Conservation (phyloP, 1,140 invertebrate species). For the Aphelinus atriplicis region DNA sequence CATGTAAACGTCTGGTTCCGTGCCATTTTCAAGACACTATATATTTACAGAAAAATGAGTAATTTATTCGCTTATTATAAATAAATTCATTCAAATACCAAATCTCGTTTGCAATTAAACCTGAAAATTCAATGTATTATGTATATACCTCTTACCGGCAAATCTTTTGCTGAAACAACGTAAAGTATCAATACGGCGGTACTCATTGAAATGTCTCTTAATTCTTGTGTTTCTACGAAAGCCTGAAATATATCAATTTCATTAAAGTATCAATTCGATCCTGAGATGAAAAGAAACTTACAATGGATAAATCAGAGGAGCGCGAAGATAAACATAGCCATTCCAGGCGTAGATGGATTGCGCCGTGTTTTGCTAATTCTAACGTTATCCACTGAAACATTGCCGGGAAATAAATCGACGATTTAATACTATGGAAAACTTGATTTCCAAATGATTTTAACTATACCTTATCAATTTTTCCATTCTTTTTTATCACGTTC, state of each 20-base stretch:
- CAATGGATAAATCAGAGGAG: conserved; percentile 76
- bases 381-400: conserved; percentile 86
- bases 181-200: conserved; percentile 84
- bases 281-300: conserved; percentile 63
- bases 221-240: conserved; percentile 77
- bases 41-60: conserved; percentile 37
- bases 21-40: conserved; percentile 70
- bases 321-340: conserved; percentile 86
- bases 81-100: conserved; percentile 55
- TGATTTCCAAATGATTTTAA: neutral
- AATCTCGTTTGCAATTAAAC: too few species aligned
- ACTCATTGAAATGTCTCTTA: conserved; percentile 79
- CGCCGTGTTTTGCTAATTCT: conserved; percentile 93
- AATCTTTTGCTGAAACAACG: conserved; percentile 88
- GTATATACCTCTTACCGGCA: conserved; percentile 77
- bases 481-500: conserved; percentile 73
- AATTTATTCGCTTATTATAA: conserved; percentile 6
- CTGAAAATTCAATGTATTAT: neutral
- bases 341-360: conserved; percentile 85
- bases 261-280: conserved; percentile 9
- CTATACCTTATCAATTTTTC: conserved; percentile 73
- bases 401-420: neutral
- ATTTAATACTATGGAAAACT: neutral
- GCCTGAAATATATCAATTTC: conserved; percentile 65
- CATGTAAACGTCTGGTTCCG: conserved; percentile 83